These are phyloP conservation scores for Platycheirus rosarum DNA, from an alignment of 2,888 invertebrate genomes.

Conservation along the genomic window DNA sequence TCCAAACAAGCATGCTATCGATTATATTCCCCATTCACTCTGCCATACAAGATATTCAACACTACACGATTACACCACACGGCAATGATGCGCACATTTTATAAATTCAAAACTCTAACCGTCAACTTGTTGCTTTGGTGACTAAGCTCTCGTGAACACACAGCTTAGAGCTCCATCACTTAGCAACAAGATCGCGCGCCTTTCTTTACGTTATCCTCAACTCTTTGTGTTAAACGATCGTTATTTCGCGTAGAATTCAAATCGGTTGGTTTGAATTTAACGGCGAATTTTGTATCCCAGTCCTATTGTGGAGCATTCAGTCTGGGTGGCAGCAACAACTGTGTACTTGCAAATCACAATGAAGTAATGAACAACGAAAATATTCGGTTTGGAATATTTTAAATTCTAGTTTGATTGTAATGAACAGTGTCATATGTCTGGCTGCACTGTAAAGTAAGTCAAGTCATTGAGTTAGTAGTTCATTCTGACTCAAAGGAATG, in stretches of 20 bases:
- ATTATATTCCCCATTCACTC: conserved; percentile 12
- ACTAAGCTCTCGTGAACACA: conserved; percentile 31
- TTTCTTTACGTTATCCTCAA: conserved; percentile 34
- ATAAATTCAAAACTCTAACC: conserved; percentile 40
- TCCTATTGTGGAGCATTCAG: neutral
- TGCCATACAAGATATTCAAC: conserved; percentile 18
- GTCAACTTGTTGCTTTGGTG: conserved; percentile 70
- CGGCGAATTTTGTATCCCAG: conserved; percentile 29
- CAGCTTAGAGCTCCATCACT: conserved; percentile 6
- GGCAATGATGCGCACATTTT: conserved; percentile 41
- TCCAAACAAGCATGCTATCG: neutral
- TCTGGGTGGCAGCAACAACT: conserved; percentile 7
- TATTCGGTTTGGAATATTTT: conserved; percentile 41
- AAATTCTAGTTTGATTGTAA: neutral
- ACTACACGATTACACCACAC: neutral
- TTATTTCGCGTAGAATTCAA: conserved; percentile 58
- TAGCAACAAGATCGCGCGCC: conserved; percentile 70
- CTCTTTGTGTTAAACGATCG: conserved; percentile 43
- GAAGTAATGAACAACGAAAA: conserved; percentile 6
- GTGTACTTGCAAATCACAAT: conserved; percentile 36
- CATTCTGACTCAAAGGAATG: conserved; percentile 48
- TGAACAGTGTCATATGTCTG: conserved; percentile 3
- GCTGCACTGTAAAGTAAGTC: conserved; percentile 28
- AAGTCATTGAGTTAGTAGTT: neutral
- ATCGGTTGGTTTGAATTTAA: conserved; percentile 62